Evolutionary conservation across 2,888 invertebrate genomes (phyloP).

Genomic region (Blera fallax): DNA sequence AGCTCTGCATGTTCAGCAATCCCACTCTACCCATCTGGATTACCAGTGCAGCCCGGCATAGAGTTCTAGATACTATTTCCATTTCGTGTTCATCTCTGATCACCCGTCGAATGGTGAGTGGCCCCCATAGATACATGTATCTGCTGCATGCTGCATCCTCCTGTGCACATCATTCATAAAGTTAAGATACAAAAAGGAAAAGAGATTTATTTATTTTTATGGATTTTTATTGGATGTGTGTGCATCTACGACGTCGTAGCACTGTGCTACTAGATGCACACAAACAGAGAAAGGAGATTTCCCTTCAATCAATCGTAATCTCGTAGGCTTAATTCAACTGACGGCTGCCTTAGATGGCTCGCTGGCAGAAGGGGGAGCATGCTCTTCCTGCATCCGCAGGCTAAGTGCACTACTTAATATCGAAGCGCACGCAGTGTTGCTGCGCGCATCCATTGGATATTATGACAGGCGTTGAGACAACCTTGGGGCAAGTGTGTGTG

Average conservation of each 20-base stretch:
- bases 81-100: conserved; percentile 67
- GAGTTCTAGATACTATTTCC: conserved; percentile 52
- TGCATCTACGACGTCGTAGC: conserved; percentile 3
- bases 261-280: conserved; percentile 19
- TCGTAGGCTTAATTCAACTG: conserved; percentile 57
- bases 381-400: conserved; percentile 36
- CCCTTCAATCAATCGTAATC: conserved; percentile 68
- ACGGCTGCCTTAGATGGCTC: conserved; percentile 36
- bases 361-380: neutral
- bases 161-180: conserved; percentile 71
- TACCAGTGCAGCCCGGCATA: conserved; percentile 13
- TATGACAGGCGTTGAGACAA: conserved; percentile 72
- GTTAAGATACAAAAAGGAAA: conserved; percentile 33
- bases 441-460: conserved; percentile 39
- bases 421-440: neutral
- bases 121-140: conserved; percentile 7
- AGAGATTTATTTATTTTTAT: conserved; percentile 53
- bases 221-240: conserved; percentile 38
- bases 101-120: conserved; percentile 48
- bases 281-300: conserved; percentile 54
- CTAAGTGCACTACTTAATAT: conserved; percentile 66
- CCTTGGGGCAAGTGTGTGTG: conserved; percentile 68
- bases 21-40: conserved; percentile 57
- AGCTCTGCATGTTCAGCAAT: conserved; percentile 43
- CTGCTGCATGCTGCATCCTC: conserved; percentile 54